A percentile compares a stretch with the other conserved stretches of the same genome.
Conservation (phyloP, 2,797 vertebrate species). For the Pangasius mekongensis region DNA sequence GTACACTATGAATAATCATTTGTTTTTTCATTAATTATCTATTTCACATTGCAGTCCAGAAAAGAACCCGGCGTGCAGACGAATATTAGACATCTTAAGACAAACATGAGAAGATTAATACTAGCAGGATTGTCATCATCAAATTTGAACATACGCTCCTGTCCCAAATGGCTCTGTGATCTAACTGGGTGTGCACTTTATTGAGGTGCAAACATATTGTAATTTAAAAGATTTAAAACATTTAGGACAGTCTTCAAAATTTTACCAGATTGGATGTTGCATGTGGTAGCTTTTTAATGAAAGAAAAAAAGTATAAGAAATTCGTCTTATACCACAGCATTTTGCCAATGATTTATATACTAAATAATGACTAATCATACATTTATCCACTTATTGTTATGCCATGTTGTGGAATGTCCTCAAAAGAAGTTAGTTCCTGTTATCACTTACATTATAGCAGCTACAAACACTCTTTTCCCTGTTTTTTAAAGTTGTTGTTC, state of each 20-base stretch:
- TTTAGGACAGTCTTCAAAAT: background rate
- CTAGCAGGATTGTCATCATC: background rate
- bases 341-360: background rate
- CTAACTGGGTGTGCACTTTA: background rate
- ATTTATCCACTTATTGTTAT: background rate
- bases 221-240: background rate
- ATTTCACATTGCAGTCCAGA: background rate
- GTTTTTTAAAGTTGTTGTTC: background rate
- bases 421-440: too few relatives aligned
- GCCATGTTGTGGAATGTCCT: background rate
- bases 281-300: background rate
- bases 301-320: background rate
- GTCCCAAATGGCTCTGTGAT: background rate
- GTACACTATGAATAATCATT: background rate
- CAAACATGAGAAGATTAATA: background rate
- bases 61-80: background rate
- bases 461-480: too few relatives aligned
- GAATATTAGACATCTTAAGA: background rate
- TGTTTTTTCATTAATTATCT: background rate
- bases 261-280: background rate
- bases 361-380: background rate
- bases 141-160: background rate
- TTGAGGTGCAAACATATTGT: background rate
- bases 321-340: background rate
- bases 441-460: too few relatives aligned